Base-by-base conservation (phyloP, 2,888 invertebrate genomes). In the Scaptomyza tumidula region DNA sequence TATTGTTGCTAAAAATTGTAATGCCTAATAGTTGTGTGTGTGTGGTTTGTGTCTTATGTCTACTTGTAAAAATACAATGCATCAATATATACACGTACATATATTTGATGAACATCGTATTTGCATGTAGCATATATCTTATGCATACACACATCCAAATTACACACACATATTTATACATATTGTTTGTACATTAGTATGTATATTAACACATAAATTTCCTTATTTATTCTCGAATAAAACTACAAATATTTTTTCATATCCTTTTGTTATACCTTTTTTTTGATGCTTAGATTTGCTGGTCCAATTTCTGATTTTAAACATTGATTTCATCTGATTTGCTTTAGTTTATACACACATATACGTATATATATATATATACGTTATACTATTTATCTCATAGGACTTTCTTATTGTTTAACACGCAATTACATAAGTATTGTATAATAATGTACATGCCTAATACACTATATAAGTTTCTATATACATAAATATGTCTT, bases 301-400 rank as follows among this genome's bases (percentile, higher is more conserved):
- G 83, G 83, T 83, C 83, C 89, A 78, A 86, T 88, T 82, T 75
- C 55, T 65, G 69, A 80, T 76, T 78, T 52, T 48, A 56, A 87
- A 71, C 58, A 58, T 71, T 27, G 43, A 63, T 74, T 80, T 68
- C 46, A 70, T 76, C 79, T 85, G 63, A 71, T 86, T 83, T 64
- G 31, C 49, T 69, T 73, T 66, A 24, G 24, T 24, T 24, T 24
- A 24, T 24, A 24, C 24, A 24, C 24, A 24, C 24, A 24, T 24
- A 24, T 24, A 24, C 5, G 3, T 24, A 24, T 24, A 24, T 3
- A 16, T 41, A 4, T 13, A 13, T 11, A 13, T 16, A 16, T 16
- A 14, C n/a, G 14, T 7, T 39, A 14, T 14, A 37, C 16, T 41
- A 14, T 39, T 14, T 57, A 46, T 35, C 33, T 52, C 16, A 61